These are phyloP conservation scores for human (Homo sapiens) DNA, from an alignment of 2,113 vertebrate species.

Conservation along the genomic window GRCh38 chr11:90303001-90303500, in stretches of 20 bases:
- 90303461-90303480: neutral
- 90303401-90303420: constrained; percentile 19
- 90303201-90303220: neutral
- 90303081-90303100: too few relatives aligned
- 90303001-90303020: too few relatives aligned
- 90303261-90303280: neutral
- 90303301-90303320: neutral
- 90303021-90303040: too few relatives aligned
- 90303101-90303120: neutral
- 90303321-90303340: neutral
- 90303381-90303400: neutral
- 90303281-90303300: neutral
- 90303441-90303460: neutral
- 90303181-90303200: neutral
- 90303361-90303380: neutral
- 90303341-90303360: neutral
- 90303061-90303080: too few relatives aligned
- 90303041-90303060: too few relatives aligned
- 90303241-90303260: neutral
- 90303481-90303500: neutral
- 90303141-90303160: neutral
- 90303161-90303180: neutral
- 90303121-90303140: neutral
- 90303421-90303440: neutral
- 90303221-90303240: neutral